phyloP scores from a whole-genome alignment of 2,797 vertebrate genomes.

The Gobio occitaniae region DNA sequence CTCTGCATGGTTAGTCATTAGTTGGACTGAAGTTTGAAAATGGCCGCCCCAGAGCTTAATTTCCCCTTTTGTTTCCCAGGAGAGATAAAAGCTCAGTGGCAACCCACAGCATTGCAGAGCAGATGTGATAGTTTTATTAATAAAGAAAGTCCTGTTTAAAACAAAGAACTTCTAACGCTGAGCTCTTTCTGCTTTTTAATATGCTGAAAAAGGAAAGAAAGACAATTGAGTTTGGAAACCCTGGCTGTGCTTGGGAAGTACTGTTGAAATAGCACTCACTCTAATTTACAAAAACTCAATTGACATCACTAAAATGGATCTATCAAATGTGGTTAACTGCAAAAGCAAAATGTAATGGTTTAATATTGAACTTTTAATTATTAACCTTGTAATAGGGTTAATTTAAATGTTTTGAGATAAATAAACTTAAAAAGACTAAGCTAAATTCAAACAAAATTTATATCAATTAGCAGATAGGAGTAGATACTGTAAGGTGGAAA shows the following conservation, averaged over 20 bases:
- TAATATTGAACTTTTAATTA: not conserved
- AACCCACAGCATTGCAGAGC: constrained; percentile 41
- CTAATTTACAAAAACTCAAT: not conserved
- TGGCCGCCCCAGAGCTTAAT: constrained; percentile 53
- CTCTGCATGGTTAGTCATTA: constrained; percentile 58
- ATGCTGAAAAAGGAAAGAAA: constrained; percentile 24
- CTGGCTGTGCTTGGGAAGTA: constrained; percentile 14
- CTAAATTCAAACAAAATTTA: not conserved
- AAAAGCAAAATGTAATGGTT: not conserved
- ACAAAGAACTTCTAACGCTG: constrained; percentile 36
- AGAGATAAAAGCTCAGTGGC: constrained; percentile 53
- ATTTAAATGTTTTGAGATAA: not conserved
- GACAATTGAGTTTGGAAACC: constrained; percentile 26
- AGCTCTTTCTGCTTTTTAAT: constrained; percentile 35
- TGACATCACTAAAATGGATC: not conserved
- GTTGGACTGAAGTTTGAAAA: constrained; percentile 46
- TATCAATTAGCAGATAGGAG: not conserved
- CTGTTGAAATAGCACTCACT: not conserved
- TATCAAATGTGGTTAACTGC: not conserved
- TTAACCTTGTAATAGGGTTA: not conserved
- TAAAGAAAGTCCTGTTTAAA: constrained; percentile 50
- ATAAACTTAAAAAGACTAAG: not conserved
- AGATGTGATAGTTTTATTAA: constrained; percentile 51
- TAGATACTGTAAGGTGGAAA: too few relatives aligned
- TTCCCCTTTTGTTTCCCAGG: constrained; percentile 59